phyloP scores from a whole-genome alignment of 2,797 vertebrate species.

The Lepilemur ruficaudatus region DNA sequence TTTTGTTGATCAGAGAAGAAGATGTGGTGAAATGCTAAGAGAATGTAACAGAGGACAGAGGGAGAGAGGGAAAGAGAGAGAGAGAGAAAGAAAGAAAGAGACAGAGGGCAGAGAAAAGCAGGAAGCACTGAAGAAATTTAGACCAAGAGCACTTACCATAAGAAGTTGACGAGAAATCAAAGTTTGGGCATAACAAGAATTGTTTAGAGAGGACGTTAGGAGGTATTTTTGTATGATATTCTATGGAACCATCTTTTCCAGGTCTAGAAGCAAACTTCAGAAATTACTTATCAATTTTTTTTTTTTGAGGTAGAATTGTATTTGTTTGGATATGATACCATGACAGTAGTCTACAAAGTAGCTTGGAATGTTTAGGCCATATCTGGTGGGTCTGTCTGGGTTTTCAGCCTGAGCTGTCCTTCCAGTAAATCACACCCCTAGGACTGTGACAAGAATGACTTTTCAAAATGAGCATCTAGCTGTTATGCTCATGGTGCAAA shows the following conservation, averaged over 20 bases:
- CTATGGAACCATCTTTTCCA: background rate
- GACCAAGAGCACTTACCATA: background rate
- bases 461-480: background rate
- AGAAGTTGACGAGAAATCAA: background rate
- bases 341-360: background rate
- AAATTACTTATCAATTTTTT: background rate
- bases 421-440: background rate
- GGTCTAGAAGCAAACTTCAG: background rate
- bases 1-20: background rate
- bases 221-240: background rate
- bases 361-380: background rate
- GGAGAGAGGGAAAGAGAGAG: background rate
- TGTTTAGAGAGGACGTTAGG: background rate
- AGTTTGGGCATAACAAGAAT: background rate
- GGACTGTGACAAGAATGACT: background rate
- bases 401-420: background rate
- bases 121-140: background rate
- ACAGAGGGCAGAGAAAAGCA: background rate
- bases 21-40: background rate
- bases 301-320: background rate
- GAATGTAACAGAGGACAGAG: background rate
- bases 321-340: background rate
- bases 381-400: background rate
- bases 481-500: background rate
- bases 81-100: background rate